Percentiles rank a stretch among this genome's conserved stretches.
Conservation (phyloP, 2,113 vertebrate genomes). For the Beaufortia kweichowensis region DNA sequence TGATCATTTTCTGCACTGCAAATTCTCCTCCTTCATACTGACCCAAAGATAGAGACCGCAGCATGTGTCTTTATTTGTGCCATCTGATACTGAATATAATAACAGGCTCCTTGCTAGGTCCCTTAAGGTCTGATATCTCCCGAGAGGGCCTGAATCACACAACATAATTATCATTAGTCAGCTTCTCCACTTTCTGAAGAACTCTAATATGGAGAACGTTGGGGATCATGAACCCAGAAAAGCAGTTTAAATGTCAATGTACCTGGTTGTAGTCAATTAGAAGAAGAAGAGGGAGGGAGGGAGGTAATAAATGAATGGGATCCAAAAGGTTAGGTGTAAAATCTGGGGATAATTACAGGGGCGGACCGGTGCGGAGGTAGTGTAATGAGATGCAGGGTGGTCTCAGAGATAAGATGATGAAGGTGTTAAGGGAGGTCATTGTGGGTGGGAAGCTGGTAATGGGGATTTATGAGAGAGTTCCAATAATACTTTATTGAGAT, state of each 20-base stretch:
- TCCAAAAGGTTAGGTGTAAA: conserved; percentile 59
- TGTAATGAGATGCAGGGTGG: conserved; percentile 57
- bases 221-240: conserved; percentile 45
- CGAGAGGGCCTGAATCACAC: conserved; percentile 62
- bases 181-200: conserved; percentile 30
- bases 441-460: neutral
- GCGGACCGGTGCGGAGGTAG: conserved; percentile 36
- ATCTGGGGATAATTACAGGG: conserved; percentile 54
- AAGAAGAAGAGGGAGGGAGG: conserved; percentile 22
- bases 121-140: conserved; percentile 43
- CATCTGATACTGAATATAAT: conserved; percentile 59
- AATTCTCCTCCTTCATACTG: conserved; percentile 46
- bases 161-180: conserved; percentile 60
- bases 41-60: conserved; percentile 48
- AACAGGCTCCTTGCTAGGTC: conserved; percentile 57
- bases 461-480: neutral
- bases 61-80: conserved; percentile 37
- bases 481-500: neutral
- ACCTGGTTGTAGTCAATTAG: conserved; percentile 59
- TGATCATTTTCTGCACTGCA: conserved; percentile 43
- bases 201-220: conserved; percentile 41
- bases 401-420: conserved; percentile 31
- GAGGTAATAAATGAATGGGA: conserved; percentile 49
- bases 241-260: conserved; percentile 59
- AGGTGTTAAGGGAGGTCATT: conserved; percentile 26